Evolutionary conservation across 2,797 vertebrate species (phyloP), one percentile per base, ranked within the genome.

Genomic region (Hylomyscus alleni): DNA sequence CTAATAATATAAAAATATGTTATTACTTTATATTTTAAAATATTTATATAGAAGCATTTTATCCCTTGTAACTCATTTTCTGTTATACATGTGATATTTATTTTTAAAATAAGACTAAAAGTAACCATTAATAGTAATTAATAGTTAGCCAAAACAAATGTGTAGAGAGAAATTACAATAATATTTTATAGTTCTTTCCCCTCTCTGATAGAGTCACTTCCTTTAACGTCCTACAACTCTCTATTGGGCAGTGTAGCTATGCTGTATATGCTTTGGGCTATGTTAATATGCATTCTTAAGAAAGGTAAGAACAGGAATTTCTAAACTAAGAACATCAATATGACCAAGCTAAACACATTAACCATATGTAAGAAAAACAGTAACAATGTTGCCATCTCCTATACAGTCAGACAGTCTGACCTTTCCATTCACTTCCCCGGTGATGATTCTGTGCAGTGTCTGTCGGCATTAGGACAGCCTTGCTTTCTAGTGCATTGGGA

Each of bases 31-130:
- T 44, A 60, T 37, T 73, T 73, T 14, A 83, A 73, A 47, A 58
- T 62, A 9, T 75, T 73, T 52, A 37, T 76, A 88, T 69, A 50
- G 91, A 80, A 93, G 52, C 9, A 84, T 14, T 58, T 60, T 73
- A 67, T 76, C 90, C 50, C 3, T 86, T 76, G 17, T 31, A 60
- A 87, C 75, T 87, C 54, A 87, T 75, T 88, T 84, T 65, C 54
- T 95, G 4, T n/a, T 85, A 69, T 11, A 34, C n/a, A 73, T 83
- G 72, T 78, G 34, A 12, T 62, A 24, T 34, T 93, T 85, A 84
- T 78, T 77, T 67, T 31, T 69, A 93, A 84, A 91, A 77, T 82
- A 92, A 72, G 7, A 50, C 54, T 87, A 44, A 82, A 65, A 67
- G 24, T 85, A 47, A 44, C 3, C 40, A 58, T 80, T 91, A 85